A percentile compares a stretch with the other conserved stretches of the same genome.
Evolutionary conservation across 2,797 vertebrate species (phyloP).

Genomic region (Peromyscus aztecus): DNA sequence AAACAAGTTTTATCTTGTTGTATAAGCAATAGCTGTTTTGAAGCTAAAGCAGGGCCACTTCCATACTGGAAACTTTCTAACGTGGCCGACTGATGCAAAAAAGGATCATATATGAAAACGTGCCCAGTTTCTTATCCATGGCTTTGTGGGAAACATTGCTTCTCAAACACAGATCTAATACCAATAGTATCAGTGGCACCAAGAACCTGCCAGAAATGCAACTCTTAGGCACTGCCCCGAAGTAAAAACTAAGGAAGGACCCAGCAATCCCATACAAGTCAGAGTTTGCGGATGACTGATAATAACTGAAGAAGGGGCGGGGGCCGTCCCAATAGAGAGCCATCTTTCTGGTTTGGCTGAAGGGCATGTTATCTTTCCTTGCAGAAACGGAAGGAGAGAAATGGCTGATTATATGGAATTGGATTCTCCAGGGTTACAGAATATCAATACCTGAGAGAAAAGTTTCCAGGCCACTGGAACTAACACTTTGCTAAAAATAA

Average conservation of each 20-base stretch:
- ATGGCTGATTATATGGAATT: conserved; percentile 39
- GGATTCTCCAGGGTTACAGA: conserved; percentile 66
- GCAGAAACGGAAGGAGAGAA: conserved; percentile 19
- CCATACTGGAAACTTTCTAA: conserved; percentile 12
- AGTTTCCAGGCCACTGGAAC: conserved; percentile 76
- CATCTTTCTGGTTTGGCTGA: not conserved
- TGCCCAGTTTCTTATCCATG: not conserved
- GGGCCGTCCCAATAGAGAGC: not conserved
- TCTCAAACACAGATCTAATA: not conserved
- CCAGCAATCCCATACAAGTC: not conserved
- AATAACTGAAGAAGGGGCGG: not conserved
- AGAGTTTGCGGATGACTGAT: not conserved
- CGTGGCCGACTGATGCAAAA: not conserved
- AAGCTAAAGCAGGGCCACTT: not conserved
- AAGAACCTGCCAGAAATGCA: not conserved
- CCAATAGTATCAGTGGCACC: not conserved
- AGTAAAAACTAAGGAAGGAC: not conserved
- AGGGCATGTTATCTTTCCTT: conserved; percentile 9
- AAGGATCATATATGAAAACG: not conserved
- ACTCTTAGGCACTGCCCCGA: not conserved
- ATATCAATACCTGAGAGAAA: conserved; percentile 66
- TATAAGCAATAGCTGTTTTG: not conserved
- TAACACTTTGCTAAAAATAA: conserved; percentile 78
- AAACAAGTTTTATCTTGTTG: not conserved
- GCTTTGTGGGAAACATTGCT: not conserved